Conservation (phyloP, 30 jellyfish, hydroid and myxozoan species). For the Cassiopea andromeda region DNA sequence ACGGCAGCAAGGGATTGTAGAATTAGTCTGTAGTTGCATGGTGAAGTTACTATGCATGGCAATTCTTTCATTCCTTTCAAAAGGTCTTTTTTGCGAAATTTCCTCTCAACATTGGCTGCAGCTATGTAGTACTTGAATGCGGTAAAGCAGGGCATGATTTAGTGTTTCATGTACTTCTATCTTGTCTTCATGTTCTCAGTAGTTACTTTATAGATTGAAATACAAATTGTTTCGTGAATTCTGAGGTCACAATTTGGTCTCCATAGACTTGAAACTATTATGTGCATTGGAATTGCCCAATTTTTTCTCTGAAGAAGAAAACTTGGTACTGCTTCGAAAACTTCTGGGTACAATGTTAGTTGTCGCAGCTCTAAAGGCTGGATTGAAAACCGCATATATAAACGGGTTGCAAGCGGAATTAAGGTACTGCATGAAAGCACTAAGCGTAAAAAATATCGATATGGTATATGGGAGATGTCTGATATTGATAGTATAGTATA, state of each 20-base stretch:
- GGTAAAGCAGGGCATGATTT: too few species aligned
- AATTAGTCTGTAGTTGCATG: too few species aligned
- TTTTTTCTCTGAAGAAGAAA: background rate
- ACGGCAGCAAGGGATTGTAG: too few species aligned
- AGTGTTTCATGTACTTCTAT: too few species aligned
- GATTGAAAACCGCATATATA: slow-evolving; percentile 28
- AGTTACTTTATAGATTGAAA: too few species aligned
- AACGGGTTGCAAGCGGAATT: slow-evolving; percentile 43
- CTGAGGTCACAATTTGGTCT: background rate
- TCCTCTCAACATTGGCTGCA: too few species aligned
- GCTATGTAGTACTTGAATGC: too few species aligned
- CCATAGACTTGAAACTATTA: background rate
- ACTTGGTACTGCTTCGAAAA: background rate
- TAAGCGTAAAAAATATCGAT: background rate
- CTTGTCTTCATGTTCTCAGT: too few species aligned
- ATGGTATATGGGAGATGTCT: background rate
- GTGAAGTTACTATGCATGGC: too few species aligned
- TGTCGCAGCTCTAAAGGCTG: background rate
- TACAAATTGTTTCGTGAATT: background rate
- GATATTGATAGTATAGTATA: background rate
- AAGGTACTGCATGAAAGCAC: slow-evolving; percentile 5
- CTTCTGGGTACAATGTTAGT: background rate
- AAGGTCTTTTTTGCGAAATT: too few species aligned
- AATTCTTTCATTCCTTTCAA: too few species aligned
- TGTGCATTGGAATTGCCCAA: background rate